Evolutionary conservation across 2,888 invertebrate species (phyloP), one percentile per base, ranked within the genome.

Genomic region (Tridacna crocea): DNA sequence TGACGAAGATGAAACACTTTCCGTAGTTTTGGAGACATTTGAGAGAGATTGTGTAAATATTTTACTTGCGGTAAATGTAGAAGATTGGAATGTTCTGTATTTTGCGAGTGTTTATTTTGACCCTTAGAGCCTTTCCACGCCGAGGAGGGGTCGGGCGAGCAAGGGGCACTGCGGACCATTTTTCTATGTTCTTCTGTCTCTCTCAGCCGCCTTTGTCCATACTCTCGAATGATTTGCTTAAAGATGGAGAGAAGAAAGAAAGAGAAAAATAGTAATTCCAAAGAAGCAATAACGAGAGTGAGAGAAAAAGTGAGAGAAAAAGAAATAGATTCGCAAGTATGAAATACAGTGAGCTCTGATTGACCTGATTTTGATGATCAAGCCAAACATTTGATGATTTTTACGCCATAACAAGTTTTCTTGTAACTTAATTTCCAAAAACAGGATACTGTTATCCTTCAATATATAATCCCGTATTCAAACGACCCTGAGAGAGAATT

Each of bases 151-250:
- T 83, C 83, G 10, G 86, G 86, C 26, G 86, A 86, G 46, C 72
- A 80, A 3, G 86, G 86, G 0, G 82, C 65, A 47, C 82, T 83
- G n/a, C 70, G 89, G 26, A 89, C 86, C 81, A 88, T 89, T 77
- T 90, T 87, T 11, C 91, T 80, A 77, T 92, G 91, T 36, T 91
- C 89, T 77, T 91, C 91, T 47, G 91, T 91, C 79, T 92, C 91
- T 55, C 90, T 85, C 17, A 92, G 87, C 3, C 92, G 79, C 75
- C 90, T 86, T 77, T 92, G 91, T 13, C 92, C 92, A 70, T 91
- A 92, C 66, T 91, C 90, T 48, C 92, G 84, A 48, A 92, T 92
- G 47, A 92, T 92, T 76, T 87, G 87, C 92, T 92, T 87, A 27
- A 88, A 88, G n/a, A 48, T 47, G 24, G 66, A 19, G 24, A 63